Evolutionary conservation across 2,113 vertebrate species (phyloP).

Genomic region (Phyllopteryx taeniolatus): DNA sequence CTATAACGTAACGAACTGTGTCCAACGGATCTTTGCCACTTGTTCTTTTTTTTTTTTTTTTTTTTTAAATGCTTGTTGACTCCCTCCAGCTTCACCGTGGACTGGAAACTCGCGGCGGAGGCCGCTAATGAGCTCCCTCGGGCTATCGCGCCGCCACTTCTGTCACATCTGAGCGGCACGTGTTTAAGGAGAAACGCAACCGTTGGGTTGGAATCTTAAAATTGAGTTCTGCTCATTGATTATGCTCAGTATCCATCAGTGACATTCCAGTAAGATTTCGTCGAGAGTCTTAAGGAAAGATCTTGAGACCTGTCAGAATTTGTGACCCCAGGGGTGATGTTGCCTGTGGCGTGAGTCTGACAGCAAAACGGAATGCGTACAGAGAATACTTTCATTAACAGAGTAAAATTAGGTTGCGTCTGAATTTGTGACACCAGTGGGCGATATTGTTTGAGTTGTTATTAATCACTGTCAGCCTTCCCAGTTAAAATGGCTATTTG

Average conservation of each 20-base stretch:
- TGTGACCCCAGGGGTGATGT: not conserved
- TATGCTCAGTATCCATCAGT: not conserved
- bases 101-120: not conserved
- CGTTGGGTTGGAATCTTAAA: not conserved
- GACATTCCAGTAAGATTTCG: not conserved
- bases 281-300: not conserved
- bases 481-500: too few relatives aligned
- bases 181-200: not conserved
- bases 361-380: too few relatives aligned
- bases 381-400: too few relatives aligned
- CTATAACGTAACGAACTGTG: not conserved
- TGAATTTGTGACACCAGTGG: too few relatives aligned
- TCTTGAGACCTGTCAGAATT: not conserved
- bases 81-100: not conserved
- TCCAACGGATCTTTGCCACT: not conserved
- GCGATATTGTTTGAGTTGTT: too few relatives aligned
- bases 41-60: not conserved
- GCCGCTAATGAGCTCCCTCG: slow-evolving; percentile 60
- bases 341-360: too few relatives aligned
- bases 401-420: too few relatives aligned
- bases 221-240: not conserved
- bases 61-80: not conserved
- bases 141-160: slow-evolving; percentile 15
- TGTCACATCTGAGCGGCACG: not conserved
- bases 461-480: too few relatives aligned